Conservation (phyloP, 53 echinoderm and acorn worm genomes). For the Pentamera pediparva region DNA sequence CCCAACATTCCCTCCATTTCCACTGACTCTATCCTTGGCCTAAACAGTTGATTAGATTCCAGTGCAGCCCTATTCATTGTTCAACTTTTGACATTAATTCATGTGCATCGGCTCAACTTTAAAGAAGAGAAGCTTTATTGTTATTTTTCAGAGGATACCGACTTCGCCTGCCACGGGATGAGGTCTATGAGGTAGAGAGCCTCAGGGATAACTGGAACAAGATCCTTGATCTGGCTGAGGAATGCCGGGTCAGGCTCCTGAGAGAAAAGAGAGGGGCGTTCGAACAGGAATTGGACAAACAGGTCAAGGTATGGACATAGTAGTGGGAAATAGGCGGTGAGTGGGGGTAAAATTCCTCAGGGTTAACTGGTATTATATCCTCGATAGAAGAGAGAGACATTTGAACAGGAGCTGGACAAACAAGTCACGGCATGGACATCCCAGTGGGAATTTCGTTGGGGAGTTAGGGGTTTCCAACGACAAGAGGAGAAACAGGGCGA, state of each 20-base stretch:
- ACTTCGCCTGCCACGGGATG: constrained; percentile 75
- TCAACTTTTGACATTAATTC: too few species aligned
- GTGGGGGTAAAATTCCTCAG: too few species aligned
- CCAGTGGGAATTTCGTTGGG: too few species aligned
- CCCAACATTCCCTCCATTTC: too few species aligned
- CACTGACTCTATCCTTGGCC: too few species aligned
- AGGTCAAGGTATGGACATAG: constrained; percentile 78
- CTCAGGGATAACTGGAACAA: constrained; percentile 92
- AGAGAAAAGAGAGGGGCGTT: constrained; percentile 90
- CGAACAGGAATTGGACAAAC: constrained; percentile 97
- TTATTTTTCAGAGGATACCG: constrained; percentile 71
- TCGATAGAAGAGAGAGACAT: constrained; percentile 65
- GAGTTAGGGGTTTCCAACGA: too few species aligned
- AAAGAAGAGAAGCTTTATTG: background rate
- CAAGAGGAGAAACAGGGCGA: too few species aligned
- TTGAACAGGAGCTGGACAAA: constrained; percentile 91
- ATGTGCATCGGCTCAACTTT: background rate
- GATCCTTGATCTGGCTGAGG: constrained; percentile 90
- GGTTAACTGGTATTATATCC: constrained; percentile 59
- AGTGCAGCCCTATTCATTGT: too few species aligned
- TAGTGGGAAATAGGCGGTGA: too few species aligned
- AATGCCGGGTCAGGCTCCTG: constrained; percentile 72
- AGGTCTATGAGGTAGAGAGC: constrained; percentile 85
- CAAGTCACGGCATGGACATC: constrained; percentile 86
- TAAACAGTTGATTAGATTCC: too few species aligned